phyloP scores from a whole-genome alignment of 2,888 invertebrate genomes.

The Nomada goodeniana region DNA sequence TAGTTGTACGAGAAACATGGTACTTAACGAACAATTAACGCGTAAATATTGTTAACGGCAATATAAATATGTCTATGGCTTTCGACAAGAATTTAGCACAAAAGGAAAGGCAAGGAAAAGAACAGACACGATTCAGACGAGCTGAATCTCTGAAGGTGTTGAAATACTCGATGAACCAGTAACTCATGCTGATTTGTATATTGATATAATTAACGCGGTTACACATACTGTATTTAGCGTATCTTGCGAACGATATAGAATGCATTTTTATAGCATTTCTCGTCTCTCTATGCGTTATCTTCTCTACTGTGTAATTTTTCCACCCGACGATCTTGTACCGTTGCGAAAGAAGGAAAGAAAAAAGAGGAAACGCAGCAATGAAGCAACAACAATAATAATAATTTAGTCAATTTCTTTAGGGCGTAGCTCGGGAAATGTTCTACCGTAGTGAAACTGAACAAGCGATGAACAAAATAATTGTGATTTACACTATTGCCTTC shows the following conservation, averaged over 20 bases:
- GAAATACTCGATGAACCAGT: conserved; percentile 6
- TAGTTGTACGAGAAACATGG: conserved; percentile 49
- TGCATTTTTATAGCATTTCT: conserved; percentile 32
- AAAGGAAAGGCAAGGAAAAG: background rate
- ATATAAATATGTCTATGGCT: conserved; percentile 45
- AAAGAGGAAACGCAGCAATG: conserved; percentile 24
- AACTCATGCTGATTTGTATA: conserved; percentile 10
- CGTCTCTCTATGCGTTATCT: conserved; percentile 25
- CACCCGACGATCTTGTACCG: conserved; percentile 22
- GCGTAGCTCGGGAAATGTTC: conserved; percentile 23
- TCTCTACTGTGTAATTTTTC: conserved; percentile 26
- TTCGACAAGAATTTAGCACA: conserved; percentile 19
- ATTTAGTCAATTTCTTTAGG: conserved; percentile 46
- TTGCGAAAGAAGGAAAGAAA: conserved; percentile 3
- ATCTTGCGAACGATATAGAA: conserved; percentile 16
- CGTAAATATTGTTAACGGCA: conserved; percentile 26
- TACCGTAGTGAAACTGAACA: conserved; percentile 35
- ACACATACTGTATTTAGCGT: conserved; percentile 14
- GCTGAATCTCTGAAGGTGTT: background rate
- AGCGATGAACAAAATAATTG: conserved; percentile 42
- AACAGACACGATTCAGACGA: background rate
- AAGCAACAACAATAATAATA: conserved; percentile 31
- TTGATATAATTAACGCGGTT: conserved; percentile 3
- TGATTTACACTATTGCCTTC: conserved; percentile 63
- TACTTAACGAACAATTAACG: conserved; percentile 54